These are phyloP conservation scores for Sarcophaga peregrina DNA, from an alignment of 1,140 invertebrate species.

Conservation along the genomic window DNA sequence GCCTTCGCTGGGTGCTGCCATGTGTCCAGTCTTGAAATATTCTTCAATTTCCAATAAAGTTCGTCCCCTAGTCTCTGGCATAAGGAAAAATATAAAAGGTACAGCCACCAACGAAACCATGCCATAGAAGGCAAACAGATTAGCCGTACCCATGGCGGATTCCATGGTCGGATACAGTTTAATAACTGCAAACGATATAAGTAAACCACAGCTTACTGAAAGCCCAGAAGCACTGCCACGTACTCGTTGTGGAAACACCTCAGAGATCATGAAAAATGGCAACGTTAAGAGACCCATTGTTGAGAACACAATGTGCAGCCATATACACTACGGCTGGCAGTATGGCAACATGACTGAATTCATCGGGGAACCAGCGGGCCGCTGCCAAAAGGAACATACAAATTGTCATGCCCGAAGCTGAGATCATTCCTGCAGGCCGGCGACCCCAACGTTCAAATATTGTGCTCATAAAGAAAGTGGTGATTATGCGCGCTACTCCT, in stretches of 20 bases:
- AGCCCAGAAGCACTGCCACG: conserved; percentile 76
- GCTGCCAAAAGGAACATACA: conserved; percentile 71
- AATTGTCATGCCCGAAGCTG: conserved; percentile 73
- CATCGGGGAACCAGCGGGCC: conserved; percentile 60
- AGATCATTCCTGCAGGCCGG: conserved; percentile 70
- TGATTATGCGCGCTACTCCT: conserved; percentile 70
- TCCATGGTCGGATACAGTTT: conserved; percentile 79
- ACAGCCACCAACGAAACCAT: conserved; percentile 75
- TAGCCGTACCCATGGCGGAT: conserved; percentile 70
- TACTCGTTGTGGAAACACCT: conserved; percentile 76
- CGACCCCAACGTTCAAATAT: conserved; percentile 72
- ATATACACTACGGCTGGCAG: conserved; percentile 69
- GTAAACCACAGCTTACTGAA: conserved; percentile 75
- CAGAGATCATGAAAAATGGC: conserved; percentile 82
- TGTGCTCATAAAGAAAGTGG: conserved; percentile 70
- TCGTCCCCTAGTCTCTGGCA: conserved; percentile 87
- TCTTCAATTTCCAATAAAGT: conserved; percentile 79
- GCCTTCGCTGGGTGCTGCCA: conserved; percentile 1
- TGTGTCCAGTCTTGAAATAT: conserved; percentile 67
- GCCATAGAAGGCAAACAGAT: conserved; percentile 81
- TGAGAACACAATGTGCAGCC: conserved; percentile 73
- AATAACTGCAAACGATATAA: conserved; percentile 79
- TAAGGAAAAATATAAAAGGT: conserved; percentile 74
- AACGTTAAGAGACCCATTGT: conserved; percentile 74
- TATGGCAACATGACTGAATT: conserved; percentile 51